Conservation (phyloP, 2,888 invertebrate species). For the Synanthedon myopaeformis region DNA sequence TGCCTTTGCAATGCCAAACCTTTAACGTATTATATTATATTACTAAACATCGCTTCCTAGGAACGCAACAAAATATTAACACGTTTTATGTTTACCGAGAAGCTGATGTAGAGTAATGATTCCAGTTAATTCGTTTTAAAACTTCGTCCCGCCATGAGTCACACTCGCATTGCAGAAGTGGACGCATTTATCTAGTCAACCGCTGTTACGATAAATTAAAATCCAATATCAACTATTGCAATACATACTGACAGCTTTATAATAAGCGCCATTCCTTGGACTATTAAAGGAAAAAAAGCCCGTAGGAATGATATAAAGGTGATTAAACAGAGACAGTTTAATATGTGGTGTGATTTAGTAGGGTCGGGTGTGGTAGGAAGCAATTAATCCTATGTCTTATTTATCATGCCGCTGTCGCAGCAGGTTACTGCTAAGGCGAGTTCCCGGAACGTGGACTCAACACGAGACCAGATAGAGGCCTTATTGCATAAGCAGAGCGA, state of each 20-base stretch:
- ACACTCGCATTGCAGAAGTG: slow-evolving; percentile 20
- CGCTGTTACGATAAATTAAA: slow-evolving; percentile 32
- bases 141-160: slow-evolving; percentile 11
- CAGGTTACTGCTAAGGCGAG: slow-evolving; percentile 45
- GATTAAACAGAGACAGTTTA: slow-evolving; percentile 45
- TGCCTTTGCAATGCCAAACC: too few relatives aligned
- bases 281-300: slow-evolving; percentile 20
- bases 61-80: too few relatives aligned
- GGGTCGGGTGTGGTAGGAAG: slow-evolving; percentile 48
- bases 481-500: slow-evolving; percentile 8
- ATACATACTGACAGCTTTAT: slow-evolving; percentile 42
- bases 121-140: neutral
- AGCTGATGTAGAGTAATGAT: neutral
- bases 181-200: slow-evolving; percentile 23
- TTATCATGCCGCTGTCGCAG: slow-evolving; percentile 55
- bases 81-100: neutral
- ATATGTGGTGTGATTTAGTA: slow-evolving; percentile 47
- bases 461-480: slow-evolving; percentile 2
- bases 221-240: slow-evolving; percentile 25
- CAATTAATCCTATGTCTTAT: slow-evolving; percentile 61
- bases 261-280: slow-evolving; percentile 12
- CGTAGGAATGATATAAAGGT: slow-evolving; percentile 28
- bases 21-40: too few relatives aligned
- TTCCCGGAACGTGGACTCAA: slow-evolving; percentile 25
- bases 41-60: too few relatives aligned